phyloP scores from a whole-genome alignment of 2,888 invertebrate species.

The Tenthredo scrophulariae region DNA sequence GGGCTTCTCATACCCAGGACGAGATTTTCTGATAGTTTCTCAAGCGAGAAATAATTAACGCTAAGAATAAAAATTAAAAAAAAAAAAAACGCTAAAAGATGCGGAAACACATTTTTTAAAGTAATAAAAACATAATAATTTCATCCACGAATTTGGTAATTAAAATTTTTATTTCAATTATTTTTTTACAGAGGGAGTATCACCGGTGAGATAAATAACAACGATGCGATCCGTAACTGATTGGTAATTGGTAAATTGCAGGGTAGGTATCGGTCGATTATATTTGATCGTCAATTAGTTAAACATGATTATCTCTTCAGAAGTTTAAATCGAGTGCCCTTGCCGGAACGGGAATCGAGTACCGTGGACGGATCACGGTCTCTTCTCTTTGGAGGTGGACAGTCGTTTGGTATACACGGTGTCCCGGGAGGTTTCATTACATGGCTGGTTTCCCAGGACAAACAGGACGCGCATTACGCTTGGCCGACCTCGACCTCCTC shows the following conservation, averaged over 20 bases:
- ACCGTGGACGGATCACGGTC: conserved; percentile 34
- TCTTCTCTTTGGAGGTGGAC: conserved; percentile 48
- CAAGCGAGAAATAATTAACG: not conserved
- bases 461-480: conserved; percentile 71
- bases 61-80: not conserved
- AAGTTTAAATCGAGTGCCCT: not conserved
- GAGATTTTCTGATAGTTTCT: not conserved
- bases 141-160: not conserved
- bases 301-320: conserved; percentile 29
- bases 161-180: not conserved
- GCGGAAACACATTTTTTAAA: not conserved
- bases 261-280: not conserved
- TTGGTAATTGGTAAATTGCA: conserved; percentile 2
- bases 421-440: conserved; percentile 75
- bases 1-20: conserved; percentile 7
- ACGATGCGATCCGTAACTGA: not conserved
- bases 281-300: conserved; percentile 13
- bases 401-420: conserved; percentile 52
- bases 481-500: conserved; percentile 54
- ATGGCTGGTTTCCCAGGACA: conserved; percentile 74
- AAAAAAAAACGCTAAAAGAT: not conserved
- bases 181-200: not conserved
- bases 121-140: too few species aligned
- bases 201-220: not conserved
- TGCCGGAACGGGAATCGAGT: conserved; percentile 13